These are phyloP conservation scores for Lethocerus indicus DNA, from an alignment of 1,140 invertebrate genomes.

Conservation along the genomic window DNA sequence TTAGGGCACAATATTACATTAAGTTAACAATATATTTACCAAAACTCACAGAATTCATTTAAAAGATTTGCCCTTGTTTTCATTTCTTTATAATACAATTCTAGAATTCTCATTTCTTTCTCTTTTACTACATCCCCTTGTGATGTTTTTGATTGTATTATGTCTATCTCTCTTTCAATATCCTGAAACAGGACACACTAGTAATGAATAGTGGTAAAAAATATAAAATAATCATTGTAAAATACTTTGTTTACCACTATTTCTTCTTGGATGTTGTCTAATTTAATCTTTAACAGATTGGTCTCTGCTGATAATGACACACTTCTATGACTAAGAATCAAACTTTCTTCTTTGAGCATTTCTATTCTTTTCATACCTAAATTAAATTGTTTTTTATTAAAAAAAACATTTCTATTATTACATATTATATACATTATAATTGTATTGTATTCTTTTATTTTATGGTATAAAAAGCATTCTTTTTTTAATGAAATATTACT, in stretches of 20 bases:
- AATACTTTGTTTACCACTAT: not conserved
- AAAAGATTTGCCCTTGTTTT: not conserved
- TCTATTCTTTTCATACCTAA: not conserved
- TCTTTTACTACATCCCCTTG: not conserved
- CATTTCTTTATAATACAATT: constrained; percentile 5
- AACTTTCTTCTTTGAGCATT: not conserved
- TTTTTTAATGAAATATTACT: too few species aligned
- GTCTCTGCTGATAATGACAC: not conserved
- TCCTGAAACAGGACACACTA: constrained; percentile 2
- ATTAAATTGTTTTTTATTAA: not conserved
- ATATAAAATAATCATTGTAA: too few species aligned
- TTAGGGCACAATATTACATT: too few species aligned
- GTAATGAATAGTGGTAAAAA: too few species aligned
- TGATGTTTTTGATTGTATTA: not conserved
- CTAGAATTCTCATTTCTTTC: constrained; percentile 1
- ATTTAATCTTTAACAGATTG: not conserved
- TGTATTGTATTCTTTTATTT: too few species aligned
- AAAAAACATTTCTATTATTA: too few species aligned
- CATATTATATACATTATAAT: too few species aligned
- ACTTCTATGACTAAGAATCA: not conserved
- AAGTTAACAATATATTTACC: too few species aligned
- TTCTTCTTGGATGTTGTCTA: not conserved
- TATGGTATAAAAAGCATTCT: too few species aligned
- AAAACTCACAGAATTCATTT: constrained; percentile 3
- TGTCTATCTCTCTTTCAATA: not conserved